Conservation (phyloP, 2,888 invertebrate species). For the Stictocephala bisonia region DNA sequence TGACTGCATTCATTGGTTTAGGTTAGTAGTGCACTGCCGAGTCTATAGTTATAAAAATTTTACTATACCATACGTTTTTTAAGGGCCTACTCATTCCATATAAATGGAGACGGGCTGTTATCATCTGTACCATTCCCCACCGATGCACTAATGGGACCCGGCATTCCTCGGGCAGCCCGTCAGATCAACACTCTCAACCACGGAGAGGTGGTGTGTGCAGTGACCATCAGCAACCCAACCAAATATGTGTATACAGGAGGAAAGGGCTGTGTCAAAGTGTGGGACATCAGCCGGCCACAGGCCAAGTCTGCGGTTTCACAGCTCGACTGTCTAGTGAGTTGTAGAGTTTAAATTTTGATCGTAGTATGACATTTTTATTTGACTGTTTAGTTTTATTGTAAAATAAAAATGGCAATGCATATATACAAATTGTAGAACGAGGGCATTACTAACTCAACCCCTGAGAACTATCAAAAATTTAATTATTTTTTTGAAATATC, state of each 20-base stretch:
- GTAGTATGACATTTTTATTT: neutral
- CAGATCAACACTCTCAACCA: conserved; percentile 92
- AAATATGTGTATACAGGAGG: conserved; percentile 98
- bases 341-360: too few relatives aligned
- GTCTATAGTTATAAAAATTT: too few relatives aligned
- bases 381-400: neutral
- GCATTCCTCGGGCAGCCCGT: conserved; percentile 91
- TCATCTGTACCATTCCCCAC: conserved; percentile 95
- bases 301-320: conserved; percentile 85
- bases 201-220: conserved; percentile 97
- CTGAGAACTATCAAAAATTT: too few relatives aligned
- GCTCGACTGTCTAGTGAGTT: conserved; percentile 82
- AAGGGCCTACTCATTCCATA: conserved; percentile 94
- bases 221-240: conserved; percentile 88
- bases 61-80: conserved; percentile 61
- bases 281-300: conserved; percentile 81
- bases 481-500: too few relatives aligned
- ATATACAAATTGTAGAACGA: too few relatives aligned
- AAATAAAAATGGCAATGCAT: neutral
- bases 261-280: conserved; percentile 93
- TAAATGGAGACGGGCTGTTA: conserved; percentile 87
- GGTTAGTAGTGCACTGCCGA: too few relatives aligned
- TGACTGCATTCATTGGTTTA: too few relatives aligned
- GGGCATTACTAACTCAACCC: too few relatives aligned
- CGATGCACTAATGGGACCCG: conserved; percentile 92